Conservation (phyloP, 2,888 invertebrate species). For the Euplagia quadripunctaria region DNA sequence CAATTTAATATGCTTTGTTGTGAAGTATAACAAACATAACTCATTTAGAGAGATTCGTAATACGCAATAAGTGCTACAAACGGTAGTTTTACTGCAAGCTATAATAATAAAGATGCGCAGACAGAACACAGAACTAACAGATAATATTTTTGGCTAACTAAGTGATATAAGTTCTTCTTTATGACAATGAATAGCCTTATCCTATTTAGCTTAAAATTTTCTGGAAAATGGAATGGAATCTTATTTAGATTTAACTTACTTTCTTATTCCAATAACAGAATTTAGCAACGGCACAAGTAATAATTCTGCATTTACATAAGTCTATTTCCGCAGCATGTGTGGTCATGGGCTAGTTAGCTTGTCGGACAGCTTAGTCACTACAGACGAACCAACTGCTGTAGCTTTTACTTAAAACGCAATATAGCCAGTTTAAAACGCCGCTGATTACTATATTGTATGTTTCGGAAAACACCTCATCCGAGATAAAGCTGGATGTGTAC, state of each 20-base stretch:
- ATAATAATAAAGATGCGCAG: background rate
- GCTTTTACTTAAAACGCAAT: too few species aligned
- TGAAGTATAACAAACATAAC: background rate
- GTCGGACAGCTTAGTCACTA: background rate
- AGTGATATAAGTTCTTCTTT: background rate
- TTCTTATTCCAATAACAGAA: background rate
- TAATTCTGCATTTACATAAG: background rate
- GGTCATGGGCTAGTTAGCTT: background rate
- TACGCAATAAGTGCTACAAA: background rate
- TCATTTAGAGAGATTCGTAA: background rate
- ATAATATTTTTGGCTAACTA: background rate
- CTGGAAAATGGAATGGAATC: background rate
- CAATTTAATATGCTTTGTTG: background rate
- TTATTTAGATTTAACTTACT: background rate
- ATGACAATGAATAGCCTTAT: background rate
- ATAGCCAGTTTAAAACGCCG: too few species aligned
- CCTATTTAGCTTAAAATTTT: background rate
- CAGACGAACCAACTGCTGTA: background rate
- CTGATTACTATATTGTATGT: too few species aligned
- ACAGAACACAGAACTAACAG: background rate
- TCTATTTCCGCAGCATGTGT: background rate
- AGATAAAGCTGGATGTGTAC: too few species aligned
- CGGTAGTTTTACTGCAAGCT: background rate
- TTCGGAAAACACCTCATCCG: too few species aligned
- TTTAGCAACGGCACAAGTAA: background rate